Evolutionary conservation across 2,113 vertebrate species (phyloP), one percentile per base, ranked within the genome.

Genomic region (Periophthalmodon schlosseri): DNA sequence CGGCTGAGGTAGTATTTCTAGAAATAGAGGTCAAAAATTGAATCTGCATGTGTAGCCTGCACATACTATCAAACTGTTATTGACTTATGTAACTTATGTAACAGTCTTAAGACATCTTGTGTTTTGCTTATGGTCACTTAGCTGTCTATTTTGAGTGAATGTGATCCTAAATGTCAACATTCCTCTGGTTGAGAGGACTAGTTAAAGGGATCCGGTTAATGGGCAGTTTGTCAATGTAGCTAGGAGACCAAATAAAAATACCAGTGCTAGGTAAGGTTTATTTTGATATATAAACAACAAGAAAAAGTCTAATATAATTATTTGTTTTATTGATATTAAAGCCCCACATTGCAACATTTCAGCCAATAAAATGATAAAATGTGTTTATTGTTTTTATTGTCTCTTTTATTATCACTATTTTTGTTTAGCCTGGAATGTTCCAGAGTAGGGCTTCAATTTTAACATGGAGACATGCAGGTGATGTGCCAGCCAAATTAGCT

Each of bases 81-180:
- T 66, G 7, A 49, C 61, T 72, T 68, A 9, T 47, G 34, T 46
- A 20, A 39, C 16, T 75, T 76, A 10, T 14, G 14, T 0, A 13
- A 50, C 63, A 34, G 68, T 52, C 18, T 24, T 68, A 9, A 54
- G 68, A 73, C 23, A 33, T 20, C 50, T 14, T 60, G 57, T 28
- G 47, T 10, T 57, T 28, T 61, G 67, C 24, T 33, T 71, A 10
- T 67, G 73, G 70, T 83, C 74, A 75, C 71, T 67, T 67, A 70
- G 50, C 64, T 5, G 23, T 89, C 88, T 91, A 91, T 93, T 92
- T 89, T 90, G 86, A 89, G 87, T 79, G 90, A 88, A 91, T 64
- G 75, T 56, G 75, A 87, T 77, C 79, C 72, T 84, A 92, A 92
- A 93, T 92, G 93, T 93, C 91, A 94, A 70, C 67, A 81, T 76